A percentile compares a stretch with the other conserved stretches of the same genome.
Conservation (phyloP, 2,113 vertebrate species). For the Phylloscopus whistleri region DNA sequence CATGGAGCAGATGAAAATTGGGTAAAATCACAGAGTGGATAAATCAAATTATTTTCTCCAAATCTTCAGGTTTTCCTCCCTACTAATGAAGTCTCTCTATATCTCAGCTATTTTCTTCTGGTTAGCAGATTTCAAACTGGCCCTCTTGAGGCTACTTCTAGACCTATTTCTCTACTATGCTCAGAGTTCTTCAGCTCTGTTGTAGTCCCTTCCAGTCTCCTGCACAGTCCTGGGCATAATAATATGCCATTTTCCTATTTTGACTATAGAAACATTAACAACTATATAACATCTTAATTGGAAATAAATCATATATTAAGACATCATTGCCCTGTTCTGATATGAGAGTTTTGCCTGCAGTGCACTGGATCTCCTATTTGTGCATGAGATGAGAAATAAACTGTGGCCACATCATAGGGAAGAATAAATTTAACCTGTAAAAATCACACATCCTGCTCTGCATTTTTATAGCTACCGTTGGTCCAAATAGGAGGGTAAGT, state of each 20-base stretch:
- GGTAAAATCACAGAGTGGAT: not conserved
- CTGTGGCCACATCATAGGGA: not conserved
- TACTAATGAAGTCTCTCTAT: not conserved
- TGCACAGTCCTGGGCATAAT: not conserved
- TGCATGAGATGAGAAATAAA: not conserved
- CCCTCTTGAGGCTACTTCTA: not conserved
- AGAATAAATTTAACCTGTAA: not conserved
- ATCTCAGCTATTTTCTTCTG: not conserved
- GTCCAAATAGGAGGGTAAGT: not conserved
- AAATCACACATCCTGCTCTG: not conserved
- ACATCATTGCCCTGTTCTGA: not conserved
- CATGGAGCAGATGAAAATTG: not conserved
- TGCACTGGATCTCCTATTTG: not conserved
- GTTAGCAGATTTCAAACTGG: not conserved
- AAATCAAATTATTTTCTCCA: not conserved
- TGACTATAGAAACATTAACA: not conserved
- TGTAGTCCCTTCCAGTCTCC: not conserved
- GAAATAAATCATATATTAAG: not conserved
- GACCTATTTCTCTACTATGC: not conserved
- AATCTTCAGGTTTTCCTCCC: not conserved
- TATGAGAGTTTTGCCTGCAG: not conserved
- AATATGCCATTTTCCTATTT: not conserved
- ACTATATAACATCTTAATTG: not conserved
- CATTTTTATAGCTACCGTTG: not conserved
- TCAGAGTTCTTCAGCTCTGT: not conserved